Evolutionary conservation across 2,888 invertebrate genomes (phyloP).

Genomic region (Ditula angustiorana): DNA sequence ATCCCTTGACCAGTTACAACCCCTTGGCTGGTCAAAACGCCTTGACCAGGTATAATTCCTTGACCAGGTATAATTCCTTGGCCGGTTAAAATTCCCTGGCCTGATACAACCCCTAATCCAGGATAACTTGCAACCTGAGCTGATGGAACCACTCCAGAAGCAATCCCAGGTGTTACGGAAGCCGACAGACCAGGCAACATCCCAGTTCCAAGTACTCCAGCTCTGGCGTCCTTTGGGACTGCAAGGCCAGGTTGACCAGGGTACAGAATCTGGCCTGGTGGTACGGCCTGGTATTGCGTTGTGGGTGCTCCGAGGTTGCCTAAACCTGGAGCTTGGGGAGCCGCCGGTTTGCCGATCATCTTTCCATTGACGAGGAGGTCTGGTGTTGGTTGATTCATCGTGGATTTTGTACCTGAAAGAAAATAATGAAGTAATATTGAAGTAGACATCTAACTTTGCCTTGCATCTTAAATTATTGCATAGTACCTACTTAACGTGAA

Average conservation of each 20-base stretch:
- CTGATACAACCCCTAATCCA: conserved; percentile 7
- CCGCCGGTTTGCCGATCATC: conserved; percentile 45
- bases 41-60: conserved; percentile 2
- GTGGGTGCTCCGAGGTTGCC: conserved; percentile 47
- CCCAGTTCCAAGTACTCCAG: neutral
- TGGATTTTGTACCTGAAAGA: conserved; percentile 50
- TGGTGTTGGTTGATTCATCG: conserved; percentile 67
- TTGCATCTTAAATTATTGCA: no score
- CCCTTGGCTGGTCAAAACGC: neutral
- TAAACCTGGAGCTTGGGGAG: conserved; percentile 31
- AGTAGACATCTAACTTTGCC: no score
- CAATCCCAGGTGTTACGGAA: conserved; percentile 11
- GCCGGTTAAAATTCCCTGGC: neutral
- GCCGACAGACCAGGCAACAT: neutral
- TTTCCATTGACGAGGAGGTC: conserved; percentile 73
- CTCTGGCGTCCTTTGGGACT: conserved; percentile 3
- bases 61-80: neutral
- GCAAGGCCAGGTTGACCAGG: conserved; percentile 19
- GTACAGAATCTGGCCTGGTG: conserved; percentile 3
- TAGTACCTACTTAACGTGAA: no score
- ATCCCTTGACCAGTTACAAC: conserved; percentile 1
- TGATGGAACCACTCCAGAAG: neutral
- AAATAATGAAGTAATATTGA: neutral
- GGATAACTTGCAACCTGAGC: neutral
- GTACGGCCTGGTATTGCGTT: conserved; percentile 42